Evolutionary conservation across 2,113 vertebrate species (phyloP), one percentile per base, ranked within the genome.

Genomic region (Psittacula cyanocephala): DNA sequence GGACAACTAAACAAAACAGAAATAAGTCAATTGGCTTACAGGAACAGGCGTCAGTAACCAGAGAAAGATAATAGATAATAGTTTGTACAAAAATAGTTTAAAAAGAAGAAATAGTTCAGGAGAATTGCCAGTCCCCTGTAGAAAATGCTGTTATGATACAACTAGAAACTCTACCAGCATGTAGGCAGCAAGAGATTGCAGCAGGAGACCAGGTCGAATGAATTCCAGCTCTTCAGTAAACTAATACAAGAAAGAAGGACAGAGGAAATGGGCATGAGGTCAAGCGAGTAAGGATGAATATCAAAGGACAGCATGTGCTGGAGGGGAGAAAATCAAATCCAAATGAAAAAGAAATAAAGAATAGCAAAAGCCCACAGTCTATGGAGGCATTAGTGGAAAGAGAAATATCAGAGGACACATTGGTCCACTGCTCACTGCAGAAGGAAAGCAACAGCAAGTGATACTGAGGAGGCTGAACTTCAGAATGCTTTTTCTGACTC

Each of bases 321-420:
- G 65, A 95, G 82, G 71, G 60, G 35, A 92, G 50, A 95, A 95
- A 93, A 95, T 84, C 6, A 86, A 78, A 86, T 81, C 55, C 23
- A 75, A 88, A 55, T 29, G 64, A 78, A 93, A 85, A 88, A 86
- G 53, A 86, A 91, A 83, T 22, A 43, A 92, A 83, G 28, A 91
- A 67, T 12, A 83, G 35, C 6, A 92, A 92, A 81, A 11, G 9
- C 1, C 8, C 13, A 31, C 25, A 57, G 70, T 43, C 62, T 79
- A 5, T 47, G 43, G 50, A 91, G 69, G 39, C 50, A 86, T 60
- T 55, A 92, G 10, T 39, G 35, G 55, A 91, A 95, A 75, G 14
- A 71, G 69, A 81, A 89, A 68, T 91, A 92, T 41, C 88, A 93
- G 68, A 93, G 63, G 55, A 92, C 60, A 43, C n/a, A 52, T 17